These are phyloP conservation scores for Bucco capensis DNA, from an alignment of 2,113 vertebrate genomes.

Conservation along the genomic window DNA sequence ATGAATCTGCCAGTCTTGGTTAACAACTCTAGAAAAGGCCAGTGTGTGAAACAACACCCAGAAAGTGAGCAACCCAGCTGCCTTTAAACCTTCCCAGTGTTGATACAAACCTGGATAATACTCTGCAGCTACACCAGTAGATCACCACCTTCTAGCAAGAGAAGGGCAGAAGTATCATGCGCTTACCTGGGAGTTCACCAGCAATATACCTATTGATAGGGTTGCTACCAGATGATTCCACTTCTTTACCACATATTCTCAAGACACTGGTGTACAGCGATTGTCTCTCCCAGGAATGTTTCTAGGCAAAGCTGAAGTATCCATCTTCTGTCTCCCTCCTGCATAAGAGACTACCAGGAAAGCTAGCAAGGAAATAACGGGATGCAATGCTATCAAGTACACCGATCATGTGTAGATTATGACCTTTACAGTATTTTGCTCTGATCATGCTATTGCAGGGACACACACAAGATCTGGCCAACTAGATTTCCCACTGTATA, in stretches of 20 bases:
- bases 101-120: not conserved
- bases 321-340: not conserved
- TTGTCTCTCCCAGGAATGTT: not conserved
- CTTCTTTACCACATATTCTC: not conserved
- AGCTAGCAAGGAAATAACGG: not conserved
- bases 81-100: not conserved
- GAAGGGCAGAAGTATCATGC: not conserved
- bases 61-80: not conserved
- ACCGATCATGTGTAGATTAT: not conserved
- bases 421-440: not conserved
- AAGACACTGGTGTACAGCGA: no score
- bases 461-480: not conserved
- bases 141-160: not conserved
- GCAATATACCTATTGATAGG: not conserved
- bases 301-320: not conserved
- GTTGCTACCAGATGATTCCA: not conserved
- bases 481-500: not conserved
- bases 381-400: accelerated
- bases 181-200: not conserved
- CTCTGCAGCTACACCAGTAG: not conserved
- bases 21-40: not conserved
- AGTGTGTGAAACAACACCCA: accelerated
- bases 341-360: not conserved
- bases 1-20: not conserved
- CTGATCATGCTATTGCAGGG: not conserved